Evolutionary conservation across 2,797 vertebrate genomes (phyloP), one percentile per base, ranked within the genome.

Genomic region (Cossypha niveicapilla): DNA sequence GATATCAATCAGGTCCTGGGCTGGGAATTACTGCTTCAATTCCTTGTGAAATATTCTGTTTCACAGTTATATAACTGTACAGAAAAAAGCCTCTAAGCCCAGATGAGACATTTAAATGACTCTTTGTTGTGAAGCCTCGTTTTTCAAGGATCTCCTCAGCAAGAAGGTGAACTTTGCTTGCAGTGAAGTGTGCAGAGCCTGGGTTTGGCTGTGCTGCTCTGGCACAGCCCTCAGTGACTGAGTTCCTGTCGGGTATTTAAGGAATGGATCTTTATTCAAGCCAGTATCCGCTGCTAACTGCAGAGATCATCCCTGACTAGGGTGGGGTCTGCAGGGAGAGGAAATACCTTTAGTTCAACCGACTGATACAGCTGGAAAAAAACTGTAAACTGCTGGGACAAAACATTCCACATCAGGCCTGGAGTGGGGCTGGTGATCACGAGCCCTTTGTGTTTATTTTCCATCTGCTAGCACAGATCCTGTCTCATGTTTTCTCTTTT

Each of bases 341-440:
- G 71, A 90, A 92, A 96, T 81, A 90, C 56, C 34, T 95, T 76
- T 5, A 85, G 71, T 92, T 82, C 67, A 90, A 93, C 53, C 57
- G 18, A 41, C 45, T 68, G 73, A 68, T 84, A 66, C 21, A 94
- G 80, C 60, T 94, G 84, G 76, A 62, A 89, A 81, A 81, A 84
- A 87, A n/a, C 9, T 13, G 18, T 41, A 39, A 70, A 63, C 88
- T 85, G 66, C 80, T 82, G 48, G 47, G 83, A 78, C 41, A 66
- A 90, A 90, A 75, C n/a, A 32, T 51, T 85, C 72, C 82, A 34
- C 60, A 47, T 61, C 54, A 76, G 47, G 47, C 62, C 56, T 67
- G 77, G 57, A 87, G 71, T 76, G 78, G 39, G 83, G 32, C 60
- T 78, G 2, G 9, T 76, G 91, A 76, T 85, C 78, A 82, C 23